Conservation (phyloP, 2,113 vertebrate species). For the Copsychus sechellarum region DNA sequence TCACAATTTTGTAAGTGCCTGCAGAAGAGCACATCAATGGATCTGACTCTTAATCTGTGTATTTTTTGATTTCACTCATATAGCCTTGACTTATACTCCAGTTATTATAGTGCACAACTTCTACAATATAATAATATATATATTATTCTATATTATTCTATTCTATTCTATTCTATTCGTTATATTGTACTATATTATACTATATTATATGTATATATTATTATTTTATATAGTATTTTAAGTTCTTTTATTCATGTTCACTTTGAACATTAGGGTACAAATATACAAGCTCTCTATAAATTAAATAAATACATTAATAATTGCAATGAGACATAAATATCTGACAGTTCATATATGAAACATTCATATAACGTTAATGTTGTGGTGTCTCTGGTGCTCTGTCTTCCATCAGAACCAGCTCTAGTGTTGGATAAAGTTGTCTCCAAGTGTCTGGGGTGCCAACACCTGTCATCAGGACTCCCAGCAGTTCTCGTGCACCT, state of each 20-base stretch:
- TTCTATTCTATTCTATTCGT: no score
- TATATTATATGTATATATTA: neutral
- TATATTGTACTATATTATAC: neutral
- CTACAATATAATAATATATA: neutral
- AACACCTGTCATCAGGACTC: neutral
- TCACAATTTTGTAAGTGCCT: neutral
- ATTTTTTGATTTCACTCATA: neutral
- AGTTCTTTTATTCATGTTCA: neutral
- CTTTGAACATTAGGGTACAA: neutral
- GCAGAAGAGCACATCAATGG: neutral
- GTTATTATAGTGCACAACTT: neutral
- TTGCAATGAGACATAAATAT: slow-evolving; percentile 12
- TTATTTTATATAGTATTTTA: neutral
- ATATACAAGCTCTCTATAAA: slow-evolving; percentile 25
- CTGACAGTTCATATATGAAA: neutral
- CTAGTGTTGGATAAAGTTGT: neutral
- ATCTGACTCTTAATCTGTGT: neutral
- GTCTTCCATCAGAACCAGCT: neutral
- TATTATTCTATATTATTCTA: no score
- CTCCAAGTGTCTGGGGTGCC: neutral
- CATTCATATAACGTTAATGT: rapidly evolving
- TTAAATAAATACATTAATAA: slow-evolving; percentile 40
- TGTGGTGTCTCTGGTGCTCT: neutral
- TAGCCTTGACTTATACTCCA: neutral
- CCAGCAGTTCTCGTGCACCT: neutral